These are phyloP conservation scores for Atethmia centrago DNA, from an alignment of 2,888 invertebrate genomes.

Conservation along the genomic window DNA sequence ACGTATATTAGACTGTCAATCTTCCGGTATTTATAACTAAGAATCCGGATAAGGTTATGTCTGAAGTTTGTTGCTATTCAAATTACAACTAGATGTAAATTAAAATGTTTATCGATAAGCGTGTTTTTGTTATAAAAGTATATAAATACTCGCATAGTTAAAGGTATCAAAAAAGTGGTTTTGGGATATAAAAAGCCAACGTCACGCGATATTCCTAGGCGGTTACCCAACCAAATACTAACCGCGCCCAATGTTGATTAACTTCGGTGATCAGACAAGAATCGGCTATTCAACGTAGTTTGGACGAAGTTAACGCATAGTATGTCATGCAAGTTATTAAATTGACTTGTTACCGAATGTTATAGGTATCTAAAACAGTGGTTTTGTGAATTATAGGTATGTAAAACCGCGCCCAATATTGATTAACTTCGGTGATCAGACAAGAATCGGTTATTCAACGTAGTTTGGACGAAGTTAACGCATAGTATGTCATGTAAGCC, in stretches of 20 bases:
- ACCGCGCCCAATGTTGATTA: not conserved
- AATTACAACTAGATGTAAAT: not conserved
- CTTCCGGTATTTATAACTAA: not conserved
- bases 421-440: no score
- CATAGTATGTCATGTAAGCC: not conserved
- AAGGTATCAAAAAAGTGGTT: no score
- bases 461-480: not conserved
- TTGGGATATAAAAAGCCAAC: constrained; percentile 68
- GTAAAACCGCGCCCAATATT: not conserved
- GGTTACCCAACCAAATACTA: constrained; percentile 77
- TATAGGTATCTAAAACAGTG: no score
- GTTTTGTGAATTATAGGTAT: no score
- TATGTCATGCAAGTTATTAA: not conserved
- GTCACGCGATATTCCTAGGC: constrained; percentile 85
- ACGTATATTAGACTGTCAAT: constrained; percentile 38
- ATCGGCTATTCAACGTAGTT: not conserved
- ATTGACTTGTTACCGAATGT: no score
- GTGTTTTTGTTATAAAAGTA: not conserved
- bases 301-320: not conserved
- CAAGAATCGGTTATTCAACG: not conserved
- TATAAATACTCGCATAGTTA: no score
- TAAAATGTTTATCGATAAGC: no score
- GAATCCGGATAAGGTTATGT: not conserved
- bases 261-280: no score
- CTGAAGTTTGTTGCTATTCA: not conserved